phyloP scores from a whole-genome alignment of 1,140 invertebrate species.

The Mesaphorura yosii region DNA sequence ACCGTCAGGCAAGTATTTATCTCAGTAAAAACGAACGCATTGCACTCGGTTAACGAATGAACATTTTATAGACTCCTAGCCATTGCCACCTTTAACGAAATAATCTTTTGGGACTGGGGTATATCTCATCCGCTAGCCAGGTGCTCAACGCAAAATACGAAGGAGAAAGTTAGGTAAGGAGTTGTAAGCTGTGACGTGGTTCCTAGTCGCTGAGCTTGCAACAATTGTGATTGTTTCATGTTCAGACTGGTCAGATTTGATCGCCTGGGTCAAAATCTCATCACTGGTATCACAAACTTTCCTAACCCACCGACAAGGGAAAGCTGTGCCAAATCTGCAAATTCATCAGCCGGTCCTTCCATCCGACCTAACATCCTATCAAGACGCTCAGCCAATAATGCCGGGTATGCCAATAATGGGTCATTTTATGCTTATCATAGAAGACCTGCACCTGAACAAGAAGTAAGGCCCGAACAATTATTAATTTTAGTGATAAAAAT shows the following conservation, averaged over 20 bases:
- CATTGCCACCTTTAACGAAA: slow-evolving; percentile 70
- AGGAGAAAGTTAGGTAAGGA: slow-evolving; percentile 62
- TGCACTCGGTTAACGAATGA: too few species aligned
- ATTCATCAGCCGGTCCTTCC: neutral
- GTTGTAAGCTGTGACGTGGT: too few species aligned
- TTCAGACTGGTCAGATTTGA: slow-evolving; percentile 74
- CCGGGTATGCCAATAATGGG: neutral
- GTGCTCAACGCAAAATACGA: slow-evolving; percentile 52
- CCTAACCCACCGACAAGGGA: slow-evolving; percentile 31
- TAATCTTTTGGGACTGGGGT: slow-evolving; percentile 86
- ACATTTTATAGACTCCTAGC: slow-evolving; percentile 69
- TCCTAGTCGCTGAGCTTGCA: neutral
- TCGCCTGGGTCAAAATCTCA: slow-evolving; percentile 62
- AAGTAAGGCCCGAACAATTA: too few species aligned
- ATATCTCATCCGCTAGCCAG: slow-evolving; percentile 57
- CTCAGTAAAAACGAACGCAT: too few species aligned
- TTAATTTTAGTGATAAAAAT: too few species aligned
- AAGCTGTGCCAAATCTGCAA: slow-evolving; percentile 1
- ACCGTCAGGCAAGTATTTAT: too few species aligned
- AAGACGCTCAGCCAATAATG: neutral
- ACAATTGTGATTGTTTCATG: neutral
- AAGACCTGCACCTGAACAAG: too few species aligned
- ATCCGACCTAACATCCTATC: slow-evolving; percentile 27
- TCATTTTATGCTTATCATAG: neutral
- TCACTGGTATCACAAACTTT: slow-evolving; percentile 69